Conservation (phyloP, 1,140 invertebrate species). For the Cydia pomonella region DNA sequence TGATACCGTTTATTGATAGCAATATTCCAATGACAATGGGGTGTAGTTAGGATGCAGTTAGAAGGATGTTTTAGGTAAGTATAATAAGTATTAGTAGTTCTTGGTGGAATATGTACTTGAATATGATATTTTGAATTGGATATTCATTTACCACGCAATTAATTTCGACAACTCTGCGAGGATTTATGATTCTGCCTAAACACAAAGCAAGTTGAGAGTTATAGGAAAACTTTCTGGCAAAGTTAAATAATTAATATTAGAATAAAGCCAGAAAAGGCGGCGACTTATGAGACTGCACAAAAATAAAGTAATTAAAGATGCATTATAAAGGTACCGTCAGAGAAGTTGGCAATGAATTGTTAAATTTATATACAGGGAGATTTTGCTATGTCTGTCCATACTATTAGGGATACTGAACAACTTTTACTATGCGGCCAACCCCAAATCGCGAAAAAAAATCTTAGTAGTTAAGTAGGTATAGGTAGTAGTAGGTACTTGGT, state of each 20-base stretch:
- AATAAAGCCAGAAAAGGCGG: background rate
- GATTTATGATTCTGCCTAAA: background rate
- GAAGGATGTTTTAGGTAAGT: background rate
- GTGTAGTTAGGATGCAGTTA: background rate
- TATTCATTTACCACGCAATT: background rate
- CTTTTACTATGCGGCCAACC: too few species aligned
- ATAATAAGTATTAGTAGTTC: too few species aligned
- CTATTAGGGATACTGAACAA: too few species aligned
- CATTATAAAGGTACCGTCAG: background rate
- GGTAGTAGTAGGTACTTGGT: too few species aligned
- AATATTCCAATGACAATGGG: background rate
- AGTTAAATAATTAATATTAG: slow-evolving; percentile 1
- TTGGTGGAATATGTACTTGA: background rate
- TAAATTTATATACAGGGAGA: too few species aligned
- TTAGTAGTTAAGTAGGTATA: too few species aligned
- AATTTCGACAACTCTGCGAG: background rate
- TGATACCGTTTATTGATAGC: slow-evolving; percentile 23
- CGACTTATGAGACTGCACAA: background rate
- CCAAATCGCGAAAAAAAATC: too few species aligned
- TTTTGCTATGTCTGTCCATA: too few species aligned
- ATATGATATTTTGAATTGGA: too few species aligned
- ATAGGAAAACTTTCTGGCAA: background rate
- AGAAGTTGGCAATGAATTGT: too few species aligned
- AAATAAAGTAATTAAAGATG: background rate
- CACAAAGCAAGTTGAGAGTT: background rate